Evolutionary conservation across 2,113 vertebrate species (phyloP).

Genomic region (Pluvianellus socialis): DNA sequence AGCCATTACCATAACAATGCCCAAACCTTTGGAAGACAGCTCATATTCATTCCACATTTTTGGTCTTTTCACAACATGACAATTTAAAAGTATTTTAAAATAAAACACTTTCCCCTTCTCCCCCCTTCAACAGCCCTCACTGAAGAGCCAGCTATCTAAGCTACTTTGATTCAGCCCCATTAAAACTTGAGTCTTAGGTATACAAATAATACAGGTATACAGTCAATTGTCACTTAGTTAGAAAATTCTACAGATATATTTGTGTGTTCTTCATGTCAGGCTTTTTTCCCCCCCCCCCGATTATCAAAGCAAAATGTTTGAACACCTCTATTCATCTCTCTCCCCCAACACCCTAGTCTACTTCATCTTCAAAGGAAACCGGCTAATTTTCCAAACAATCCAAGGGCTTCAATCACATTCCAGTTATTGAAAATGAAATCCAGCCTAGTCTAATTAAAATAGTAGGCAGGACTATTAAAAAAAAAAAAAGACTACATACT

Average conservation of each 20-base stretch:
- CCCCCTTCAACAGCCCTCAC: background rate
- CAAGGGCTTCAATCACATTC: background rate
- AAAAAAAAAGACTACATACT: background rate
- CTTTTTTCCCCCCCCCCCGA: background rate
- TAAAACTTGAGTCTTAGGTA: background rate
- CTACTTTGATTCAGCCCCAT: background rate
- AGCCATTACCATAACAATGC: background rate
- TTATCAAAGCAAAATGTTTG: background rate
- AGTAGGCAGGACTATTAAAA: background rate
- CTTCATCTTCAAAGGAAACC: background rate
- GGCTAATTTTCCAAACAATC: background rate
- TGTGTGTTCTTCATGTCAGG: background rate
- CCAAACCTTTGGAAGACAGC: background rate
- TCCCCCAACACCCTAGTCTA: rapidly evolving
- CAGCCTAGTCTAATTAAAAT: background rate
- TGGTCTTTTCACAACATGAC: background rate
- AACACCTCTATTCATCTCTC: background rate
- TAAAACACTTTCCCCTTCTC: background rate
- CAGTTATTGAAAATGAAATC: background rate
- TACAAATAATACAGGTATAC: background rate
- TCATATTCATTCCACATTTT: background rate
- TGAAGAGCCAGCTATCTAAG: background rate
- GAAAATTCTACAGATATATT: background rate
- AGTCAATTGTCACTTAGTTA: background rate
- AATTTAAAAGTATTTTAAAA: background rate